phyloP scores from a whole-genome alignment of 1,140 invertebrate species.

The Pemphigus obesinymphae region DNA sequence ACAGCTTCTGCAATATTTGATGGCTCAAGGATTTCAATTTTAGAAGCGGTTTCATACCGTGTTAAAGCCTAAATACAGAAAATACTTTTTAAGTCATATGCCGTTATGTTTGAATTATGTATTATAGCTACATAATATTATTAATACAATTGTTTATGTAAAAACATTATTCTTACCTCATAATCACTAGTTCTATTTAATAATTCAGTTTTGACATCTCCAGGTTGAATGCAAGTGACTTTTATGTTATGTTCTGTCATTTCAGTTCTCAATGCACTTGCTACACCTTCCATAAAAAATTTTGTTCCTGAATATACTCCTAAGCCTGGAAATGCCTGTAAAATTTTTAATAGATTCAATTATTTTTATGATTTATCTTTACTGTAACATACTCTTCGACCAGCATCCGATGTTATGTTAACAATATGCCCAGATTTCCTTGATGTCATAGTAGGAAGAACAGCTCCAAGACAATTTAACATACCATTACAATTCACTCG shows the following conservation, averaged over 20 bases:
- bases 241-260: constrained; percentile 44
- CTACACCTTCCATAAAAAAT: constrained; percentile 46
- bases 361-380: not conserved
- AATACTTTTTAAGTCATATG: not conserved
- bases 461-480: constrained; percentile 46
- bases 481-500: constrained; percentile 46
- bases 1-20: constrained; percentile 46
- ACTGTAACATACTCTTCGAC: constrained; percentile 44
- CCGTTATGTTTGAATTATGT: too few relatives aligned
- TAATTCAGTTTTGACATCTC: constrained; percentile 46
- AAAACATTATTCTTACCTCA: constrained; percentile 41
- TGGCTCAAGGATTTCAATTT: constrained; percentile 43
- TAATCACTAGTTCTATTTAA: constrained; percentile 43
- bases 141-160: not conserved
- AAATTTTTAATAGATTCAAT: not conserved
- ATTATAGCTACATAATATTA: too few relatives aligned
- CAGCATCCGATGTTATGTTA: constrained; percentile 48
- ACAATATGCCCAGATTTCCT: constrained; percentile 46
- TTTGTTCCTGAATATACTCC: constrained; percentile 48
- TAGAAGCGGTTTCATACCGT: constrained; percentile 43
- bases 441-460: constrained; percentile 45
- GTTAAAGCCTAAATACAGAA: constrained; percentile 44
- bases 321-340: constrained; percentile 46
- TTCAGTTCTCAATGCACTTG: constrained; percentile 45
- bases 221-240: constrained; percentile 47